phyloP scores from a whole-genome alignment of 2,113 vertebrate genomes.

The Cynocephalus volans region DNA sequence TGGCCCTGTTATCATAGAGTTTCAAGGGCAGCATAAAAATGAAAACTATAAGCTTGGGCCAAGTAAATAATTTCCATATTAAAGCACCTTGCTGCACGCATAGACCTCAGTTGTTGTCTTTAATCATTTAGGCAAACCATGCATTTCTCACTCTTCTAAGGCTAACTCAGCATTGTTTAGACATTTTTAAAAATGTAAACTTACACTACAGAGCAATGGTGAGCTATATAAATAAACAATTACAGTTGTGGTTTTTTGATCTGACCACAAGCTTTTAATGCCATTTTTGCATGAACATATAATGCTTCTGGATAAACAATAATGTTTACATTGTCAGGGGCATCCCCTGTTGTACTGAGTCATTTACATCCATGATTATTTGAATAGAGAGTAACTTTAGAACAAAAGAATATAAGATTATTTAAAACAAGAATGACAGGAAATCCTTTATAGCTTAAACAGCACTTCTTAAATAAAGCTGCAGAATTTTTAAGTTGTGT shows the following conservation, averaged over 20 bases:
- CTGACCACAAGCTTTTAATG: slow-evolving; percentile 92
- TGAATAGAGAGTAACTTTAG: slow-evolving; percentile 86
- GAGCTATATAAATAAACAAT: slow-evolving; percentile 91
- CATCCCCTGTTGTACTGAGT: slow-evolving; percentile 80
- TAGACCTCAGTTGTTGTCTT: slow-evolving; percentile 72
- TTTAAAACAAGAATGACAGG: slow-evolving; percentile 88
- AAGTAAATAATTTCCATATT: slow-evolving; percentile 83
- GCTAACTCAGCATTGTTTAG: slow-evolving; percentile 84
- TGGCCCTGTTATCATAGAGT: slow-evolving; percentile 88
- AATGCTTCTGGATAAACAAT: slow-evolving; percentile 93
- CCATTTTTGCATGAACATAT: slow-evolving; percentile 91
- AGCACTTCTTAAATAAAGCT: slow-evolving; percentile 87
- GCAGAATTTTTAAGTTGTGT: slow-evolving; percentile 82
- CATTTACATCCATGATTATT: slow-evolving; percentile 87
- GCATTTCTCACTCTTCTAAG: slow-evolving; percentile 75
- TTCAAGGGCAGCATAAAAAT: slow-evolving; percentile 87
- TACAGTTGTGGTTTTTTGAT: slow-evolving; percentile 92
- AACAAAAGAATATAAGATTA: slow-evolving; percentile 88
- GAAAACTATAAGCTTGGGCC: slow-evolving; percentile 77
- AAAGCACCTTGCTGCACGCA: slow-evolving; percentile 58
- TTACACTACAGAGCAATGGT: slow-evolving; percentile 86
- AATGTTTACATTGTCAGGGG: slow-evolving; percentile 88
- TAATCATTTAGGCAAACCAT: slow-evolving; percentile 76
- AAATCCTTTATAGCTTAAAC: slow-evolving; percentile 88
- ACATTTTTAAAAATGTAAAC: slow-evolving; percentile 89